These are phyloP conservation scores for Polypedilum pembai DNA, from an alignment of 1,140 invertebrate genomes.

Conservation along the genomic window DNA sequence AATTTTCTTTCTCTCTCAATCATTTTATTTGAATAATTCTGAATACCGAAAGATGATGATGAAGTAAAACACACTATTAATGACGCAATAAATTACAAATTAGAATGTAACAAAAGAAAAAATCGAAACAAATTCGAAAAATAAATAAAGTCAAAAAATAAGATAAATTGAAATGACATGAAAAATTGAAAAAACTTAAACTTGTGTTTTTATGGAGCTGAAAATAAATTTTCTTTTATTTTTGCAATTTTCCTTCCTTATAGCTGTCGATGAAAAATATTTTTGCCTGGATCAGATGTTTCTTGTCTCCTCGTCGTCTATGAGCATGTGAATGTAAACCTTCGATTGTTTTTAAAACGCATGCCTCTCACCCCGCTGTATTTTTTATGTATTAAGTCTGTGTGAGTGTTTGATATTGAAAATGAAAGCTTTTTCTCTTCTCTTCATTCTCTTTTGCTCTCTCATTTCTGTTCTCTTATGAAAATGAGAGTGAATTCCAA, in stretches of 20 bases:
- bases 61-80: background rate
- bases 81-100: slow-evolving; percentile 15
- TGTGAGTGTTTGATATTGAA: background rate
- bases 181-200: slow-evolving; percentile 15
- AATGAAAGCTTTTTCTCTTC: background rate
- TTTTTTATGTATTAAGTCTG: background rate
- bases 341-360: slow-evolving; percentile 12
- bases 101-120: background rate
- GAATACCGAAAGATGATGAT: too few species aligned
- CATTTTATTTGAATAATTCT: background rate
- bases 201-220: slow-evolving; percentile 9
- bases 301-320: background rate
- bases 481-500: background rate
- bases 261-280: background rate
- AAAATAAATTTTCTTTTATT: background rate
- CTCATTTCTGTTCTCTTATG: background rate
- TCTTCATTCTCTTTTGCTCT: background rate
- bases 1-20: background rate
- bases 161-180: background rate
- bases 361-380: slow-evolving; percentile 3
- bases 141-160: background rate
- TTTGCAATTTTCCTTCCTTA: background rate
- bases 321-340: background rate
- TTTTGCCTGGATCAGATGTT: background rate
- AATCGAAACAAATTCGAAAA: background rate